phyloP scores from a whole-genome alignment of 2,797 vertebrate species.

The Sebastes elongatus region DNA sequence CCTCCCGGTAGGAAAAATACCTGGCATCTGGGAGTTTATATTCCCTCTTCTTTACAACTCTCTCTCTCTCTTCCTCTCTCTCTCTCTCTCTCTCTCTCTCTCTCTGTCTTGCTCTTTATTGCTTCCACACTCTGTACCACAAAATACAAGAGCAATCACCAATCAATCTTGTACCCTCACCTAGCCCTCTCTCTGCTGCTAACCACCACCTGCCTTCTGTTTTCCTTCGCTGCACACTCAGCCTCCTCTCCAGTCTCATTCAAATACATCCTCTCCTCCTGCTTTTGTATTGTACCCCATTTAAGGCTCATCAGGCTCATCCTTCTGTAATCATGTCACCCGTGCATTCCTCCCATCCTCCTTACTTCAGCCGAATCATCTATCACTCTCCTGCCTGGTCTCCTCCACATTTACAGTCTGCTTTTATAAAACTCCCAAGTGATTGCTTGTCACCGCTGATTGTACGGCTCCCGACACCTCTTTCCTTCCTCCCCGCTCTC shows the following conservation, averaged over 20 bases:
- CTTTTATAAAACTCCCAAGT: conserved; percentile 61
- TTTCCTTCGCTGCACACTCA: conserved; percentile 35
- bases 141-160: conserved; percentile 76
- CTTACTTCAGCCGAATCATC: conserved; percentile 33
- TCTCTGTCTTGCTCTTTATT: conserved; percentile 58
- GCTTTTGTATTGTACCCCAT: conserved; percentile 51
- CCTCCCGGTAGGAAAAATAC: conserved; percentile 76
- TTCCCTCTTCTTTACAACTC: conserved; percentile 70
- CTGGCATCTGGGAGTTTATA: conserved; percentile 77
- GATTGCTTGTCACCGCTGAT: conserved; percentile 73
- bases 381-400: conserved; percentile 43
- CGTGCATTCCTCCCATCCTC: conserved; percentile 37
- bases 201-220: conserved; percentile 59
- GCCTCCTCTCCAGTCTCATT: conserved; percentile 39
- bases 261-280: conserved; percentile 19
- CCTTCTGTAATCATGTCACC: conserved; percentile 61
- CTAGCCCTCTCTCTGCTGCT: conserved; percentile 44
- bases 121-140: conserved; percentile 70
- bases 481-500: background rate
- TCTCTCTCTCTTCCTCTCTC: conserved; percentile 14
- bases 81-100: background rate
- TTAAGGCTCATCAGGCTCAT: conserved; percentile 61
- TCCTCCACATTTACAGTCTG: conserved; percentile 27
- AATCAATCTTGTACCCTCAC: conserved; percentile 75
- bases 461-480: conserved; percentile 52